Evolutionary conservation across 1,140 invertebrate genomes (phyloP), one percentile per base, ranked within the genome.

Genomic region (Drosophila varians): DNA sequence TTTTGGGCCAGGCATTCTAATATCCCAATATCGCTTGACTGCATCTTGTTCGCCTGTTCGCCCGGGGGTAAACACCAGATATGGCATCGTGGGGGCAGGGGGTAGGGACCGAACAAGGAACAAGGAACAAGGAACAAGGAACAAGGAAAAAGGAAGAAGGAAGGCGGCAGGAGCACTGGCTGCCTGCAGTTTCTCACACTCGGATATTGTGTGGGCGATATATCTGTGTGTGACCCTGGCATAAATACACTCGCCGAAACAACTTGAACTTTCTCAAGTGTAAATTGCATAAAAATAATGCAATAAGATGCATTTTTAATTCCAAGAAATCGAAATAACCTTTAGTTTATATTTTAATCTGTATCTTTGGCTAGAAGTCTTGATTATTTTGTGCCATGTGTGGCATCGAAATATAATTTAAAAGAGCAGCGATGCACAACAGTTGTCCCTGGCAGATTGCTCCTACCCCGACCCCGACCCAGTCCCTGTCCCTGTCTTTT

Each of bases 151-250:
- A 57, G 53, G 11, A 42, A 28, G 9, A 40, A 65, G 55, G 19
- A 31, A 36, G 43, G 45, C 48, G 31, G 28, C 14, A 12, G 42
- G 21, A 51, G 38, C 62, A 43, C 64, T 9, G 76, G 8, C 70
- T 61, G 65, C 66, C 61, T 73, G 68, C 66, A 83, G 75, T 80
- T 87, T 86, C 80, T 82, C 82, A 87, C 82, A 82, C 71, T 74
- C 52, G 51, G 47, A 23, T 65, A 74, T 70, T 78, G 64, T 87
- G 82, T 87, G 77, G 72, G 82, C 55, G 72, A 60, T 56, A 45
- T 45, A 48, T 21, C 55, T 57, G 26, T 56, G 45, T 61, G 34
- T 74, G 80, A 83, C 75, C 53, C 42, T 47, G 51, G 45, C 46
- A 28, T n/a, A 43, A 62, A 46, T 74, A 55, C 57, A 56, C 58